These are phyloP conservation scores for Onychorhynchus coronatus DNA, from an alignment of 2,113 vertebrate genomes.

Conservation along the genomic window DNA sequence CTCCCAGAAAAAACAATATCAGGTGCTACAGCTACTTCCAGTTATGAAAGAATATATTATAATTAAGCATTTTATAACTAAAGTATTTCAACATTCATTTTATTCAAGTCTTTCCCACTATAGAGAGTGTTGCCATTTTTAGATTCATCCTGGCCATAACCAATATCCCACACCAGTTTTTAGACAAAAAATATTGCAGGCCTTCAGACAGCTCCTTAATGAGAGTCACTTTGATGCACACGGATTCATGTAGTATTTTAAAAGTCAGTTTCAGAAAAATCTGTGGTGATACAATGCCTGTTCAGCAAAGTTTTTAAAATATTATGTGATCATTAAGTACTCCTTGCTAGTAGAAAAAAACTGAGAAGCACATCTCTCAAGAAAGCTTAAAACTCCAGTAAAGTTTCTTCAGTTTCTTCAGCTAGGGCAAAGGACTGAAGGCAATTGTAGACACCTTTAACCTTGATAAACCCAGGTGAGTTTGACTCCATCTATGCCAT, in stretches of 20 bases:
- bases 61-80: background rate
- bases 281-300: background rate
- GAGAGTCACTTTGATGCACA: background rate
- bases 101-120: background rate
- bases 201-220: background rate
- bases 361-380: background rate
- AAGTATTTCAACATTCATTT: background rate
- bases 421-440: background rate
- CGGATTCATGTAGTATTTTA: background rate
- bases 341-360: background rate
- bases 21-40: background rate
- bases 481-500: background rate
- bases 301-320: background rate
- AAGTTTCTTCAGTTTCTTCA: background rate
- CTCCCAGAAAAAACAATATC: background rate
- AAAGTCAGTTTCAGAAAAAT: background rate
- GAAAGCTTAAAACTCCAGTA: background rate
- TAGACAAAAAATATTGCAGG: background rate
- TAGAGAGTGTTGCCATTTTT: background rate
- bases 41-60: background rate
- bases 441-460: background rate
- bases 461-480: background rate
- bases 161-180: background rate
- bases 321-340: background rate
- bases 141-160: background rate